Evolutionary conservation across 2,888 invertebrate genomes (phyloP).

Genomic region (Spilarctia lutea): DNA sequence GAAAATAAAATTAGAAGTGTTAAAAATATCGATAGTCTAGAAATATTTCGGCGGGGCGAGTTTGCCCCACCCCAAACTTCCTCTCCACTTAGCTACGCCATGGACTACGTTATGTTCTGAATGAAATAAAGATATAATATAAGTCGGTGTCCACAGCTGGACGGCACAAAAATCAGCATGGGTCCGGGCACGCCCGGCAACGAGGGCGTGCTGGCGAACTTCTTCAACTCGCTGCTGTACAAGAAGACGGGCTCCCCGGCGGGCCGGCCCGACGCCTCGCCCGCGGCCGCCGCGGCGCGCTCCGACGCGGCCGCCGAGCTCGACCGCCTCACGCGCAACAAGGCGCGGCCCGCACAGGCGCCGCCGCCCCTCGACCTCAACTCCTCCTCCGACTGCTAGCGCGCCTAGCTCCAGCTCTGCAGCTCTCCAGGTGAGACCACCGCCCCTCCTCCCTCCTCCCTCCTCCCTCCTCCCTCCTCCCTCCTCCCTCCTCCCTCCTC

Average conservation of each 20-base stretch:
- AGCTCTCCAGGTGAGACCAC: too few species aligned
- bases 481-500: too few species aligned
- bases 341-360: slow-evolving; percentile 68
- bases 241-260: slow-evolving; percentile 95
- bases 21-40: too few species aligned
- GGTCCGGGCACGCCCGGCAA: slow-evolving; percentile 89
- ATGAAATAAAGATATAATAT: background rate
- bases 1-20: too few species aligned
- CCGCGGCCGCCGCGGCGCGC: slow-evolving; percentile 87
- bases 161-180: slow-evolving; percentile 90
- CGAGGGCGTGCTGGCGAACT: slow-evolving; percentile 98
- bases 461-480: too few species aligned
- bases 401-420: too few species aligned
- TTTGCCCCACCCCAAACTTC: too few species aligned
- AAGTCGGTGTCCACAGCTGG: slow-evolving; percentile 83
- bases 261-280: slow-evolving; percentile 72
- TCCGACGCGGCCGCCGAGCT: slow-evolving; percentile 97
- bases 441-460: too few species aligned
- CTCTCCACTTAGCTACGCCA: too few species aligned
- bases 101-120: too few species aligned
- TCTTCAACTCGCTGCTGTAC: slow-evolving; percentile 98
- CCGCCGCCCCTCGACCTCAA: slow-evolving; percentile 88
- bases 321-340: slow-evolving; percentile 93
- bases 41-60: too few species aligned
- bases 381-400: slow-evolving; percentile 78